Conservation (phyloP, 1,140 invertebrate genomes). For the Diachasma alloeum region DNA sequence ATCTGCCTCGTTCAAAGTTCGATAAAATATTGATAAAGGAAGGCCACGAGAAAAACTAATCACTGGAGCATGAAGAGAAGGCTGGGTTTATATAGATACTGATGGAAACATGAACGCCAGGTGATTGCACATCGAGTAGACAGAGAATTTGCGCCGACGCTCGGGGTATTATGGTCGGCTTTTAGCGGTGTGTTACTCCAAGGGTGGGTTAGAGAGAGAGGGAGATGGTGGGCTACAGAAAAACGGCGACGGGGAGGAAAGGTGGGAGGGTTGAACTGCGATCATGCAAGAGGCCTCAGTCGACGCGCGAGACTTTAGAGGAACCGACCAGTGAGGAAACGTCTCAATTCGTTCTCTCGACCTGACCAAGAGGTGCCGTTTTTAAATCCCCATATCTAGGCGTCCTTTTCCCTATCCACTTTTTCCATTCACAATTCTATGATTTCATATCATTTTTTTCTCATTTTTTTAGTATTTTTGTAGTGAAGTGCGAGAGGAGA, state of each 20-base stretch:
- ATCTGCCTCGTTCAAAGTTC: not conserved
- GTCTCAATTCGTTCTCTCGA: not conserved
- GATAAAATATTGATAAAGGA: slow-evolving; percentile 6
- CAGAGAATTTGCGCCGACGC: slow-evolving; percentile 27
- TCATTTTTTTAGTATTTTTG: not conserved
- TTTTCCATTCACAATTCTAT: not conserved
- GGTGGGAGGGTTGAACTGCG: slow-evolving; percentile 12
- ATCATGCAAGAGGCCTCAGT: slow-evolving; percentile 41
- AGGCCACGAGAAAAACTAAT: not conserved
- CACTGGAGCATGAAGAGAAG: slow-evolving; percentile 1
- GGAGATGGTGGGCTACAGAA: not conserved
- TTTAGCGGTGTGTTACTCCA: slow-evolving; percentile 1
- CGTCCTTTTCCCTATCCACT: not conserved
- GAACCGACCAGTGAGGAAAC: not conserved
- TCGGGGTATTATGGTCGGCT: not conserved
- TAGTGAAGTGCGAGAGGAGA: not conserved
- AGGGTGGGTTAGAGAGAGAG: not conserved
- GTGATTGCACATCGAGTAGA: slow-evolving; percentile 3
- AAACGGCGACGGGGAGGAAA: not conserved
- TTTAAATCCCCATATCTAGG: not conserved
- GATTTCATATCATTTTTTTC: not conserved
- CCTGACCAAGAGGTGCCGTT: not conserved
- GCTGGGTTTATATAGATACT: not conserved
- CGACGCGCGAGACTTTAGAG: slow-evolving; percentile 43
- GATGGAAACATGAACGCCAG: not conserved